phyloP scores from a whole-genome alignment of 1,140 invertebrate genomes.

The Asbolus verrucosus region DNA sequence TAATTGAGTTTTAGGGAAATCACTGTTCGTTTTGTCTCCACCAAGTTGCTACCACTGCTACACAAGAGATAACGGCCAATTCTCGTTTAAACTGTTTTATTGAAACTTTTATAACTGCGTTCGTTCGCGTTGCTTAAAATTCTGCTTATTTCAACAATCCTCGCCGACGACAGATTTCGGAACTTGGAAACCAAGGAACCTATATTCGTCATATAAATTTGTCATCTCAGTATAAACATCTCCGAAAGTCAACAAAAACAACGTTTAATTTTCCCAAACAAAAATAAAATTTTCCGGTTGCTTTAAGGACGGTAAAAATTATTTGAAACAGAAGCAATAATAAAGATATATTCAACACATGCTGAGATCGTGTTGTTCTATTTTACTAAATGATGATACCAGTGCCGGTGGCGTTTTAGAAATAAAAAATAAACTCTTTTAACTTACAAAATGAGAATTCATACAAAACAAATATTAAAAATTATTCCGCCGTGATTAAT shows the following conservation, averaged over 20 bases:
- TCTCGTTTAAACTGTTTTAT: conserved; percentile 21
- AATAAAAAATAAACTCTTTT: too few species aligned
- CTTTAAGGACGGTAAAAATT: conserved; percentile 46
- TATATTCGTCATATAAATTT: conserved; percentile 46
- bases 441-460: too few species aligned
- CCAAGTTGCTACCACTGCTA: conserved; percentile 55
- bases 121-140: neutral
- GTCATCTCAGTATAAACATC: conserved; percentile 48
- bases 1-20: conserved; percentile 64
- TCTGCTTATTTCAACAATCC: conserved; percentile 3
- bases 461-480: too few species aligned
- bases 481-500: too few species aligned
- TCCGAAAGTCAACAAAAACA: conserved; percentile 46
- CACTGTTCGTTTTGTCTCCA: conserved; percentile 57
- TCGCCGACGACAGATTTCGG: neutral
- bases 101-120: conserved; percentile 24
- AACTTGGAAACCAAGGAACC: neutral
- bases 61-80: conserved; percentile 46
- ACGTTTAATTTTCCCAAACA: conserved; percentile 20
- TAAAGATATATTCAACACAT: conserved; percentile 51
- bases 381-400: neutral
- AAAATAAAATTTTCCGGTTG: conserved; percentile 44
- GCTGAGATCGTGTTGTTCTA: neutral
- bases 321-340: conserved; percentile 47
- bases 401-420: neutral